phyloP scores from a whole-genome alignment of 2,797 vertebrate species.

The Enteromius radiatus region DNA sequence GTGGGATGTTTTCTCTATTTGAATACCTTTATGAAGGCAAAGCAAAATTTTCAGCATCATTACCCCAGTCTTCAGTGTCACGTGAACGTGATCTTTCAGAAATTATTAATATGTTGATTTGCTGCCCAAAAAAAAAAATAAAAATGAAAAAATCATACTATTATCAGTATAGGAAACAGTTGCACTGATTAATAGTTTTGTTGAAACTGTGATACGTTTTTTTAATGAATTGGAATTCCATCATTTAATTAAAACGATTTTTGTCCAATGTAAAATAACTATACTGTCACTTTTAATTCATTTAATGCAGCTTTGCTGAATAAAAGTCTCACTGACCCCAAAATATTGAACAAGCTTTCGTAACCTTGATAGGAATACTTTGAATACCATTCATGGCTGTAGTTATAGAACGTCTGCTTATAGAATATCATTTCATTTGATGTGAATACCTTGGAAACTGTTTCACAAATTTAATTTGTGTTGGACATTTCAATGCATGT shows the following conservation, averaged over 20 bases:
- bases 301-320: neutral
- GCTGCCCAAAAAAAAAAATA: neutral
- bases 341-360: neutral
- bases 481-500: neutral
- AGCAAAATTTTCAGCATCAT: neutral
- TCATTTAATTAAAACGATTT: neutral
- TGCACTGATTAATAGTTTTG: neutral
- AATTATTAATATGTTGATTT: constrained; percentile 1
- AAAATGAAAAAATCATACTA: neutral
- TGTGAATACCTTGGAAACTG: neutral
- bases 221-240: neutral
- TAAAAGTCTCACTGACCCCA: neutral
- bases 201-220: neutral
- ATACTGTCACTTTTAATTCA: neutral
- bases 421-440: constrained; percentile 13
- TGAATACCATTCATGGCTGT: neutral
- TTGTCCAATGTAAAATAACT: neutral
- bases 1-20: neutral
- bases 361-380: neutral
- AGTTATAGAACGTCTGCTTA: neutral
- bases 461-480: neutral
- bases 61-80: neutral
- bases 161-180: neutral
- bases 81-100: neutral
- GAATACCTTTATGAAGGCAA: neutral